Evolutionary conservation across 2,113 vertebrate genomes (phyloP), one percentile per base, ranked within the genome.

Genomic region (Calonectris borealis): DNA sequence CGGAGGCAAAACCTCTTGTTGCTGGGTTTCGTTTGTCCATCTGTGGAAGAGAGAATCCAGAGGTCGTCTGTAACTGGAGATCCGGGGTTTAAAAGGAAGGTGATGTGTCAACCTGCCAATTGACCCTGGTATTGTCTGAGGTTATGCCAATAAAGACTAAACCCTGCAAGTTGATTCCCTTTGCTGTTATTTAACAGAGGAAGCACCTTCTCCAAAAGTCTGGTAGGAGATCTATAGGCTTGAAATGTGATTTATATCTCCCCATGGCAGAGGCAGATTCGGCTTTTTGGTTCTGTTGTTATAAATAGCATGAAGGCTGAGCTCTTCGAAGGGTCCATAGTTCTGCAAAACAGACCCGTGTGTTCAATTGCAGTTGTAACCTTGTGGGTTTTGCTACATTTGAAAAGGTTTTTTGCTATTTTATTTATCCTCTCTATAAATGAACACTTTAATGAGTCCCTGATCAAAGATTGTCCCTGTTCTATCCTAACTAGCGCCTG

Each of bases 291-390:
- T 44, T 70, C 49, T 57, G 10, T 69, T 52, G 29, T 62, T 80
- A 20, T 51, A 61, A 68, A 34, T 3, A 62, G 34, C 13, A 2
- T 11, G 13, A 42, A 52, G 34, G 34, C 60, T 71, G 51, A 60
- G 31, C 14, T 40, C 38, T 38, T 46, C 3, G 1, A 1, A 73
- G 49, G 17, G 11, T 26, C 40, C 9, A 0, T 60, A 31, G 51
- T 27, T 78, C 69, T 90, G 51, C 27, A 25, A 15, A 77, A 51
- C 18, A 69, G n/a, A 25, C 22, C 20, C 4, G 2, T 27, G 31
- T 34, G 31, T 52, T 87, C 75, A 13, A 3, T 16, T 48, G 78
- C 62, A 66, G 7, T 25, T 27, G 14, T 60, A 46, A 38, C 18
- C n/a, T 60, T 42, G 44, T 68, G n/a, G 16, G 14, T 34, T 83